Evolutionary conservation across 2,797 vertebrate species (phyloP), one percentile per base, ranked within the genome.

Genomic region (Micromesistius poutassou): DNA sequence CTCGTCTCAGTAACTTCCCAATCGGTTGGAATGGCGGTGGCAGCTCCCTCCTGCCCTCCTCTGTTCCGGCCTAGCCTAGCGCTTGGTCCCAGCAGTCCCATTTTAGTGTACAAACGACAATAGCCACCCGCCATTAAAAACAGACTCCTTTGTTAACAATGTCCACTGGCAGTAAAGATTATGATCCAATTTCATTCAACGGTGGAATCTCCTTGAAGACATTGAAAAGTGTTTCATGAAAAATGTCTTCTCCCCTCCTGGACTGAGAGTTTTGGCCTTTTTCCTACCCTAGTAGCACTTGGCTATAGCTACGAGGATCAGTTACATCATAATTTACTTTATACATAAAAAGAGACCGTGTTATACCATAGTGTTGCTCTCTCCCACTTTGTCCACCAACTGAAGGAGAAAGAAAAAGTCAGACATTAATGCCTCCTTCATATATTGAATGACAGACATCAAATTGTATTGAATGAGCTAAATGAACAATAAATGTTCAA

Each of bases 321-420:
- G 85, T 88, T 90, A 89, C 87, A 93, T 95, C 94, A 95, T 96
- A 96, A 86, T 77, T 91, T 46, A 50, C 72, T 72, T 81, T 75
- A 80, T 78, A 72, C 6, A 38, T 35, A 72, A 22, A 38, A 77
- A 55, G 76, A 62, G 88, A 30, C 91, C 66, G 85, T 46, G 93
- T 96, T 97, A 98, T 96, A 99, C 97, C 97, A 98, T 98, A 73
- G 93, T 97, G 96, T 97, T 98, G 95, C 97, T 98, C 91, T 98
- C 97, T 71, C 96, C 96, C 81, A 95, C 95, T 95, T 96, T 96
- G 93, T 98, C 97, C 93, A 96, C 97, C 66, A 90, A 85, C 91
- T 92, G 88, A 80, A 91, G 88, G 72, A 87, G 35, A 90, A 80
- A 0, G 50, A 73, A 73, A 83, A 77, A 2, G 14, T 30, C 28